These are phyloP conservation scores for Anguilla pacifica DNA, from an alignment of 2,797 vertebrate genomes.

Conservation along the genomic window DNA sequence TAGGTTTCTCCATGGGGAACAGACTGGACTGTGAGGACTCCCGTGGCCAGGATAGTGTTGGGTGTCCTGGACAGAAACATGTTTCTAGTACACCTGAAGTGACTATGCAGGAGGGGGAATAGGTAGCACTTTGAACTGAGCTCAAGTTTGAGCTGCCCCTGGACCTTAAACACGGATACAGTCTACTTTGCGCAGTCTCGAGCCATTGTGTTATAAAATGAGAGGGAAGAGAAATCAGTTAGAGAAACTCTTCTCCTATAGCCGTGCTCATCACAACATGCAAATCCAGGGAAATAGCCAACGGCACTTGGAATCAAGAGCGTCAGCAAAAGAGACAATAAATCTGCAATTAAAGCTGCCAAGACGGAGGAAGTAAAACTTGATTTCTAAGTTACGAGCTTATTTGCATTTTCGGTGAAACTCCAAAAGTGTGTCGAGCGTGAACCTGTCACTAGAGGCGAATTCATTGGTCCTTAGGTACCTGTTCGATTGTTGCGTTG, in stretches of 20 bases:
- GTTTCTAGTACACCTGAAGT: too few species aligned
- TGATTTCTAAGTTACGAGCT: background rate
- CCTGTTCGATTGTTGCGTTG: background rate
- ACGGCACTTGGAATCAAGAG: background rate
- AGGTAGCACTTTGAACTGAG: background rate
- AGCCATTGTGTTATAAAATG: background rate
- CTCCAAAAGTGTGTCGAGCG: background rate
- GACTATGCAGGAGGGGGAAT: too few species aligned
- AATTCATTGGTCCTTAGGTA: background rate
- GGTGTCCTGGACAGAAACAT: too few species aligned
- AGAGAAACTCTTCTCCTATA: background rate
- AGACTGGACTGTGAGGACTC: too few species aligned
- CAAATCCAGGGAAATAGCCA: background rate
- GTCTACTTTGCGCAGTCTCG: background rate
- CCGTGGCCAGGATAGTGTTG: too few species aligned
- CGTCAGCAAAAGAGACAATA: background rate
- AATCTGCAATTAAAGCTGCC: background rate
- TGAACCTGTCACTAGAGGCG: background rate
- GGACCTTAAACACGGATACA: background rate
- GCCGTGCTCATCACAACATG: background rate
- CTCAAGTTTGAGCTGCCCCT: background rate
- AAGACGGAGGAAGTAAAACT: background rate
- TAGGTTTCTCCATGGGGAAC: too few species aligned
- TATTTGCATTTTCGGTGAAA: background rate
- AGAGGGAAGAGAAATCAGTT: background rate